A percentile compares a stretch with the other conserved stretches of the same genome.
phyloP scores from a whole-genome alignment of 2,113 vertebrate species.

The Erpornis zantholeuca region DNA sequence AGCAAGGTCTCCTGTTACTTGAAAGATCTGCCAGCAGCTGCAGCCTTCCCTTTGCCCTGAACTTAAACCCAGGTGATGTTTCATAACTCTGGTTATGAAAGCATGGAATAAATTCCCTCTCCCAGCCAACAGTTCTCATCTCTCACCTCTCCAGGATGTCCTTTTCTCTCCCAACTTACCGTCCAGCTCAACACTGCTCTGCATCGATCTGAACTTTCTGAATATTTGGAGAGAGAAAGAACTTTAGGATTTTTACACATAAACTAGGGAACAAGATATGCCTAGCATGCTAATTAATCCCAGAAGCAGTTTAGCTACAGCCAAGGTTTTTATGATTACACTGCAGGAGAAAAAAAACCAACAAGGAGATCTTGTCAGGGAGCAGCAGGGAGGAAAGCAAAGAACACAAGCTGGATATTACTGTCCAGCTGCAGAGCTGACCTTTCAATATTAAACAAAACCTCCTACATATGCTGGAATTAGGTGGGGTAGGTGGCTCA shows the following conservation, averaged over 20 bases:
- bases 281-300: background rate
- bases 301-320: background rate
- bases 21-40: background rate
- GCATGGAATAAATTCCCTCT: background rate
- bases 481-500: background rate
- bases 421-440: background rate
- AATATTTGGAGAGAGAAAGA: background rate
- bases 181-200: background rate
- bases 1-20: background rate
- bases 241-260: background rate
- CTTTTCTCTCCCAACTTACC: background rate
- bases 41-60: background rate
- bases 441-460: slow-evolving; percentile 15
- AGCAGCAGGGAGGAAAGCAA: background rate
- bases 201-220: background rate
- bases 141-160: background rate
- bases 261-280: background rate
- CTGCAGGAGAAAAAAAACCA: background rate
- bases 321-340: background rate
- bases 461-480: background rate
- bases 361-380: background rate
- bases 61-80: background rate
- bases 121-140: background rate
- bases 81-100: background rate
- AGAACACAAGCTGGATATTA: background rate